Base-by-base conservation (phyloP, 1,140 invertebrate species). In the Dreissena polymorpha region DNA sequence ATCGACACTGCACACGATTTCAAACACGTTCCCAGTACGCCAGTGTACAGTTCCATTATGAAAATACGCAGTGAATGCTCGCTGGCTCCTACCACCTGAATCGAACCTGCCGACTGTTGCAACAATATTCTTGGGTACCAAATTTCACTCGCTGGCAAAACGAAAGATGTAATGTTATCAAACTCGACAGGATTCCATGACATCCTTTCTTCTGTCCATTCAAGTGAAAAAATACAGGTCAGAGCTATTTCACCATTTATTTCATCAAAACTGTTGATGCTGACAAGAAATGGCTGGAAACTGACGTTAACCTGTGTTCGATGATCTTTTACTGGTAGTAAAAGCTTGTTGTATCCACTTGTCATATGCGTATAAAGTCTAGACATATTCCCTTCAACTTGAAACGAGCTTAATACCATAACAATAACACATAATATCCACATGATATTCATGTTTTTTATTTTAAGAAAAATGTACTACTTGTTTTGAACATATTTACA, bases 211-310 rank as follows among this genome's bases (percentile, higher is more conserved):
- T 74, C 72, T 5, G 16, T 63, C 72, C 72, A 74, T n/a, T n/a
- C n/a, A 50, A 74, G 23, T 18, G 25, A 49, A 39, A 74, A 25
- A 29, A 60, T 29, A 5, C 49, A 57, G 10, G 57, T 63, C 57
- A 74, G 39, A 13, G 39, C 72, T 18, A 74, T n/a, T 39, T 74
- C 72, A 12, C 72, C 72, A 29, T 57, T 60, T 10, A 74, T 14
- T 27, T 74, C 72, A 23, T 74, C 25, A 21, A 74, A 74, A 10
- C 57, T 8, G 53, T 57, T 74, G 29, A 74, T 74, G 23, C 72
- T 74, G 1, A 60, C 72, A 0, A 74, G 50, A n/a, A 39, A 60
- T 23, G 63, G 53, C 3, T 27, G 39, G 49, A 74, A 25, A 27
- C 63, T 74, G 14, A 74, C 72, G 10, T n/a, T 51, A 10, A 39